Percentiles rank a stretch among this genome's conserved stretches.
Evolutionary conservation across 2,113 vertebrate species (phyloP).

Genomic region (Smithornis capensis): DNA sequence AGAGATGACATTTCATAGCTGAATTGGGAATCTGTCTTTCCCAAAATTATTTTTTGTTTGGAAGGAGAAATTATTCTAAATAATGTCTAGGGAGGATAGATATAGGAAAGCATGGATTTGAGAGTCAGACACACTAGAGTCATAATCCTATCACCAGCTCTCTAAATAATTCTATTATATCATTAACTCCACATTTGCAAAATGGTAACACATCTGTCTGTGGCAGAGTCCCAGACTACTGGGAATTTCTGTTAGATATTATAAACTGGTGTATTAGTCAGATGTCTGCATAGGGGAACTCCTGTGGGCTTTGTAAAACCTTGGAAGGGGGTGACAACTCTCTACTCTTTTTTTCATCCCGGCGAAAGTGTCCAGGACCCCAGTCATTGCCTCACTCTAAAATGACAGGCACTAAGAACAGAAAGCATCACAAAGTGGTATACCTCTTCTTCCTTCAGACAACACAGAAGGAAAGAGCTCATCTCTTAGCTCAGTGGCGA

Average conservation of each 20-base stretch:
- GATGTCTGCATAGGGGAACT: neutral
- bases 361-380: neutral
- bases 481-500: neutral
- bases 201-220: neutral
- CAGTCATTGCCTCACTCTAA: fast-evolving
- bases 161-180: neutral
- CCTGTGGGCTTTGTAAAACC: neutral
- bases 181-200: neutral
- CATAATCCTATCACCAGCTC: neutral
- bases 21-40: slow-evolving; percentile 50
- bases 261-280: neutral
- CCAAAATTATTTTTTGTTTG: slow-evolving; percentile 47
- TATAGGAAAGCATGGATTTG: neutral
- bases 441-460: neutral
- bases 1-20: slow-evolving; percentile 58
- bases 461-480: neutral
- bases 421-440: neutral
- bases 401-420: neutral
- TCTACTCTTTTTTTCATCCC: neutral
- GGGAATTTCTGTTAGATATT: neutral
- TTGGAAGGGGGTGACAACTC: neutral
- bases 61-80: slow-evolving; percentile 30
- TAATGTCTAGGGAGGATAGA: neutral
- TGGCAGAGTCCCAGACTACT: neutral
- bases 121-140: neutral